These are phyloP conservation scores for Plebejus melissa DNA, from an alignment of 2,888 invertebrate species.

Conservation along the genomic window DNA sequence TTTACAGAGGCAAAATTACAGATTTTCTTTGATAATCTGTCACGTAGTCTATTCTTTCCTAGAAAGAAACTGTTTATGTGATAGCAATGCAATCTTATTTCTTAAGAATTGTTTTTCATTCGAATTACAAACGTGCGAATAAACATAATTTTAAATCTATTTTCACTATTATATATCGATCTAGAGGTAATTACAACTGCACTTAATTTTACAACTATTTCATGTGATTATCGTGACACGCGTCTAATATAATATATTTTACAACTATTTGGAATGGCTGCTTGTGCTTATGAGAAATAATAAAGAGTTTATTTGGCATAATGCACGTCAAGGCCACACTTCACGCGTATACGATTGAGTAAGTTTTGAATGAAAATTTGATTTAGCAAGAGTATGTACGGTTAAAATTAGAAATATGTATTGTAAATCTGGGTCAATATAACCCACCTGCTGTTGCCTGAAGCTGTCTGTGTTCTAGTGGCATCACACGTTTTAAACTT, in stretches of 20 bases:
- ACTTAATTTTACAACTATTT: slow-evolving; percentile 15
- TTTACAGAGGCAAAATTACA: too few species aligned
- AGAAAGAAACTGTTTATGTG: not conserved
- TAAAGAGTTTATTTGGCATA: not conserved
- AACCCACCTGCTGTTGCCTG: not conserved
- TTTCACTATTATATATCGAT: not conserved
- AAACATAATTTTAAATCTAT: not conserved
- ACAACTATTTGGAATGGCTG: slow-evolving; percentile 11
- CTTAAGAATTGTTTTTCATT: not conserved
- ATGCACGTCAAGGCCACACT: not conserved
- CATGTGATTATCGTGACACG: not conserved
- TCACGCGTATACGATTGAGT: slow-evolving; percentile 17
- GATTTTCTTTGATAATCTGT: not conserved
- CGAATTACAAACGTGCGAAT: not conserved
- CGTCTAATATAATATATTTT: slow-evolving; percentile 10
- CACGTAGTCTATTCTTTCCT: not conserved
- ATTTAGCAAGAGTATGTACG: slow-evolving; percentile 11
- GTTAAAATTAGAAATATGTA: slow-evolving; percentile 2
- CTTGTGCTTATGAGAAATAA: slow-evolving; percentile 13
- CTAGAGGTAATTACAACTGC: not conserved
- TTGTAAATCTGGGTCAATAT: slow-evolving; percentile 5
- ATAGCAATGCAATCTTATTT: not conserved
- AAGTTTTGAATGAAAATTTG: slow-evolving; percentile 17
- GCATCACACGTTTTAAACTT: not conserved
- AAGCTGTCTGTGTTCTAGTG: not conserved